phyloP scores from a whole-genome alignment of 2,113 vertebrate genomes.

The Microtus ochrogaster region DNA sequence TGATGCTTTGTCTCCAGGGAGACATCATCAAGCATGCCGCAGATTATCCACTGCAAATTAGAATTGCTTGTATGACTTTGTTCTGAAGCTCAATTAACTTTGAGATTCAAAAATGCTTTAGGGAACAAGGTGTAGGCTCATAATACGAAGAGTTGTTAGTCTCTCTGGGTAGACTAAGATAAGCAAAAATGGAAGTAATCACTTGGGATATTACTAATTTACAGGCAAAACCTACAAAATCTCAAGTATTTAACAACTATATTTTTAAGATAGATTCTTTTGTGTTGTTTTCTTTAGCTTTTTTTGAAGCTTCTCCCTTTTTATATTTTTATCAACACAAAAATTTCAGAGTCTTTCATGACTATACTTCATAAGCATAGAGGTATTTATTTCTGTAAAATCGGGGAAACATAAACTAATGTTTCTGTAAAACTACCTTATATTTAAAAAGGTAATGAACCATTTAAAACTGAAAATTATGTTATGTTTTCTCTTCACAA shows the following conservation, averaged over 20 bases:
- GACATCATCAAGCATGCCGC: constrained; percentile 58
- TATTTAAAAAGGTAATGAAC: not conserved
- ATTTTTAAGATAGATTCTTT: constrained; percentile 45
- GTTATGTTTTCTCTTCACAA: not conserved
- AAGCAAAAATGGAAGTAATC: constrained; percentile 58
- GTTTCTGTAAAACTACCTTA: not conserved
- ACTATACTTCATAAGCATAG: not conserved
- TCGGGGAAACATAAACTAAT: not conserved
- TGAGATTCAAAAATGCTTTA: constrained; percentile 73
- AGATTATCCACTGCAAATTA: constrained; percentile 62
- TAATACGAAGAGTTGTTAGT: constrained; percentile 60
- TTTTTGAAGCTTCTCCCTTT: not conserved
- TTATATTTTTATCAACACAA: not conserved
- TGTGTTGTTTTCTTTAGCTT: not conserved
- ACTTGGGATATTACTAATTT: constrained; percentile 30
- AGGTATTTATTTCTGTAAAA: constrained; percentile 16
- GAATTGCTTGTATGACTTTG: constrained; percentile 62
- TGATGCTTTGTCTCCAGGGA: constrained; percentile 81
- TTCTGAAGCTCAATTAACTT: constrained; percentile 69
- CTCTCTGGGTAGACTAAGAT: constrained; percentile 50
- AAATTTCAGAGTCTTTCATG: not conserved
- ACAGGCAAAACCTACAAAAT: not conserved
- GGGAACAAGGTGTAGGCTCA: constrained; percentile 21
- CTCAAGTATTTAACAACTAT: constrained; percentile 1
- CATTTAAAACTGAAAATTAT: not conserved